These are phyloP conservation scores for Cheilosia pagana DNA, from an alignment of 2,888 invertebrate genomes.

Conservation along the genomic window DNA sequence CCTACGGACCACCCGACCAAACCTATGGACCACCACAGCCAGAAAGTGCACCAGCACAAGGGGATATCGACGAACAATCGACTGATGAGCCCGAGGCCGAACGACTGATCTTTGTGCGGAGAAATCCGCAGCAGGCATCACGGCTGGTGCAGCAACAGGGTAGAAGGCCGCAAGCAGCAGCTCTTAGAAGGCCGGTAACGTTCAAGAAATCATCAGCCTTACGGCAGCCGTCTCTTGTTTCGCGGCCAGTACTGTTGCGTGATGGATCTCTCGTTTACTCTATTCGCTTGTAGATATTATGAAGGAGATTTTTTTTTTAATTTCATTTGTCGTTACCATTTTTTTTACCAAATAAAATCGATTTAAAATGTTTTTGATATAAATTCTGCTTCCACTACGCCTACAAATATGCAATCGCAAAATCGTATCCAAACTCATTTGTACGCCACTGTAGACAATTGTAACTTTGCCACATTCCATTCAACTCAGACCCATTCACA, in stretches of 20 bases:
- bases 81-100: constrained; percentile 65
- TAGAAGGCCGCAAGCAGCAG: constrained; percentile 17
- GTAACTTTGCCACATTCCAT: constrained; percentile 26
- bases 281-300: constrained; percentile 43
- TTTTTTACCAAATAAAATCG: constrained; percentile 9
- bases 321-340: constrained; percentile 3
- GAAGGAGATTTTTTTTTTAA: constrained; percentile 13
- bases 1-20: constrained; percentile 45
- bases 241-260: constrained; percentile 45
- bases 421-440: not conserved
- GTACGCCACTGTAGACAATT: constrained; percentile 31
- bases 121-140: constrained; percentile 15
- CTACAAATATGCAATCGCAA: not conserved
- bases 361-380: not conserved
- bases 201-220: constrained; percentile 37
- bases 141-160: constrained; percentile 17
- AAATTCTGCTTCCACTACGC: not conserved
- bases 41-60: constrained; percentile 16
- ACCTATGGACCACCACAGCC: constrained; percentile 50
- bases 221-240: constrained; percentile 29
- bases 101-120: constrained; percentile 32
- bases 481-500: constrained; percentile 14
- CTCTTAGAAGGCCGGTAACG: constrained; percentile 22
- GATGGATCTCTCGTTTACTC: constrained; percentile 68
- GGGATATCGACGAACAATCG: constrained; percentile 42